A percentile compares a stretch with the other conserved stretches of the same genome.
Evolutionary conservation across 2,888 invertebrate genomes (phyloP).

Genomic region (Rhagophthalmus giganteus): DNA sequence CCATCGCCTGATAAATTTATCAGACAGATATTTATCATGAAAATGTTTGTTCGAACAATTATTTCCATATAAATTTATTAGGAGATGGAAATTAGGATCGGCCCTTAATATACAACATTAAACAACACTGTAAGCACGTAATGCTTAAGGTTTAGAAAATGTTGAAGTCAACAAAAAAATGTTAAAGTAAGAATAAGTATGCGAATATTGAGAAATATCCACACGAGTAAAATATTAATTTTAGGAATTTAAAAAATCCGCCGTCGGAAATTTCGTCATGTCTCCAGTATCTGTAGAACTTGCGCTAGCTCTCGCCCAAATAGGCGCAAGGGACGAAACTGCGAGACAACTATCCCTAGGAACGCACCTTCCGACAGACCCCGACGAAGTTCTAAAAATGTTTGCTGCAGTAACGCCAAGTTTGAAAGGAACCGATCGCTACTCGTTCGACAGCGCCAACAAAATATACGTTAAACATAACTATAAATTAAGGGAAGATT

Average conservation of each 20-base stretch:
- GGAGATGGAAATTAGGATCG: too few relatives aligned
- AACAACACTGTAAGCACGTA: too few relatives aligned
- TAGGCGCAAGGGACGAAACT: conserved; percentile 46
- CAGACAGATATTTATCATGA: too few relatives aligned
- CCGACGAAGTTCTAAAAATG: conserved; percentile 10
- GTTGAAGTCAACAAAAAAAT: too few relatives aligned
- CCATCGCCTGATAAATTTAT: too few relatives aligned
- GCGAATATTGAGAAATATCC: too few relatives aligned
- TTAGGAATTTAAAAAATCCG: neutral
- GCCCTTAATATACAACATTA: too few relatives aligned
- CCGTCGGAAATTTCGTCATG: conserved; percentile 41
- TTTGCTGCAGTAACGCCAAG: conserved; percentile 31
- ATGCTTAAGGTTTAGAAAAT: too few relatives aligned
- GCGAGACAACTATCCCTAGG: conserved; percentile 36
- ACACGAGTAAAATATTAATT: too few relatives aligned
- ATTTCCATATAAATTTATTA: too few relatives aligned
- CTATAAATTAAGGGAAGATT: conserved; percentile 59
- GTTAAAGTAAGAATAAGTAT: too few relatives aligned
- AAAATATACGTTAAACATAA: conserved; percentile 66
- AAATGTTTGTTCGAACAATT: too few relatives aligned
- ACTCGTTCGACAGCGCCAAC: conserved; percentile 39
- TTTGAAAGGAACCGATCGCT: conserved; percentile 31
- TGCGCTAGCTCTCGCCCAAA: conserved; percentile 44
- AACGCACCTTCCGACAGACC: conserved; percentile 30
- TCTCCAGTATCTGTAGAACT: conserved; percentile 48